Evolutionary conservation across 2,113 vertebrate species (phyloP).

Genomic region (Mohoua ochrocephala): DNA sequence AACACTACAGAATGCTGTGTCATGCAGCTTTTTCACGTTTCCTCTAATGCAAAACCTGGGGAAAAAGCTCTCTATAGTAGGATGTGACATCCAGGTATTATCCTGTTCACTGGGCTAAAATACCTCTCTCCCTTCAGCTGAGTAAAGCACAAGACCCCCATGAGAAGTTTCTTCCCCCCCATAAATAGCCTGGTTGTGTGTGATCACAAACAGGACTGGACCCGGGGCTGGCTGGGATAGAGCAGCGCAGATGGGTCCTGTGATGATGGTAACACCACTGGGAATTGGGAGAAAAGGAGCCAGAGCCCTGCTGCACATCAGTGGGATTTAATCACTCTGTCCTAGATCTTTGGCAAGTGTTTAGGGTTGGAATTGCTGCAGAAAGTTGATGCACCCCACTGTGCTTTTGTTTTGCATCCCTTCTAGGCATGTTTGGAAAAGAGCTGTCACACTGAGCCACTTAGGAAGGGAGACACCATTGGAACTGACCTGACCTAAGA

Average conservation of each 20-base stretch:
- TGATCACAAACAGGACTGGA: neutral
- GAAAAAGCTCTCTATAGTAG: neutral
- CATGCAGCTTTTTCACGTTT: neutral
- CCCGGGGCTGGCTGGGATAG: neutral
- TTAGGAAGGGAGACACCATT: neutral
- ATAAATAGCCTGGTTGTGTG: rapidly evolving
- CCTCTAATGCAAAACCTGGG: neutral
- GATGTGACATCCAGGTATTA: neutral
- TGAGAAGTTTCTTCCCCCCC: neutral
- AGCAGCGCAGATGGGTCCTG: neutral
- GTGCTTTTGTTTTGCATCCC: neutral
- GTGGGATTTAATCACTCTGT: neutral
- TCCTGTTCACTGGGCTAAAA: neutral
- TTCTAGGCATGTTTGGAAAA: neutral
- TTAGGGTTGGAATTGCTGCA: neutral
- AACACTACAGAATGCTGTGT: neutral
- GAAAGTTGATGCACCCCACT: neutral
- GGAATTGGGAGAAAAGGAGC: neutral
- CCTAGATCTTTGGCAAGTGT: neutral
- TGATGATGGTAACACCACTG: neutral
- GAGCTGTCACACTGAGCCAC: neutral
- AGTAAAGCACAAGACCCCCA: neutral
- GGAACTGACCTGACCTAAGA: neutral
- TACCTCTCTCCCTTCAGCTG: neutral
- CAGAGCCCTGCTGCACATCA: neutral